Evolutionary conservation across 2,797 vertebrate genomes (phyloP), one percentile per base, ranked within the genome.

Genomic region (Sebastes taczanowskii): DNA sequence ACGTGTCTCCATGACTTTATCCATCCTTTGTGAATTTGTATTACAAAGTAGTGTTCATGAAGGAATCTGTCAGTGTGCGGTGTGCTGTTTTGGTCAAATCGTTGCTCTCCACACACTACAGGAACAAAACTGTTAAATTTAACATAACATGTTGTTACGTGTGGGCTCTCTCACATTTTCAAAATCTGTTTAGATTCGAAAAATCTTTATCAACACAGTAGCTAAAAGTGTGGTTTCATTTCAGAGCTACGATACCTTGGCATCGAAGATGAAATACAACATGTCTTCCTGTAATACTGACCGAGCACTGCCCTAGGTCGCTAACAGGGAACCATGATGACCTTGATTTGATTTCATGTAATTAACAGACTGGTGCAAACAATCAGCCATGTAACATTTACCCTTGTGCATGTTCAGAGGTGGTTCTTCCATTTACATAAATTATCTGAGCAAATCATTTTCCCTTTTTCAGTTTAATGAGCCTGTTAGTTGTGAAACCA

Each of bases 331-430:
- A 14, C 25, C 29, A 76, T n/a, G 18, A 67, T n/a, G 34, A 27
- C 30, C 25, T 27, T 61, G 22, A 20, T 65, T 72, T 66, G 20
- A 68, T 68, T 25, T 42, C 16, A 49, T 78, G 7, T 74, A 64
- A 74, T 74, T 74, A 78, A 30, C 55, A 53, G 30, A 35, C 55
- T 59, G 49, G 20, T 38, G 20, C 52, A 61, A 74, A 71, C 66
- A 71, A 67, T 75, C 59, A 67, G 29, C 56, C 34, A 53, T 74
- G 68, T 56, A 64, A 73, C 34, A 30, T 80, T 71, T 79, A 14
- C 85, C 71, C 75, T 81, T 83, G 81, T 29, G 49, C n/a, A 61
- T 32, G 56, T 55, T 66, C 25, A 60, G 16, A 11, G 30, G 8
- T 20, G 7, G 34, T 58, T 68, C 49, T 67, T 13, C 18, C n/a